Base-by-base conservation (phyloP, 2,888 invertebrate species). In the Acrobasis consociella region DNA sequence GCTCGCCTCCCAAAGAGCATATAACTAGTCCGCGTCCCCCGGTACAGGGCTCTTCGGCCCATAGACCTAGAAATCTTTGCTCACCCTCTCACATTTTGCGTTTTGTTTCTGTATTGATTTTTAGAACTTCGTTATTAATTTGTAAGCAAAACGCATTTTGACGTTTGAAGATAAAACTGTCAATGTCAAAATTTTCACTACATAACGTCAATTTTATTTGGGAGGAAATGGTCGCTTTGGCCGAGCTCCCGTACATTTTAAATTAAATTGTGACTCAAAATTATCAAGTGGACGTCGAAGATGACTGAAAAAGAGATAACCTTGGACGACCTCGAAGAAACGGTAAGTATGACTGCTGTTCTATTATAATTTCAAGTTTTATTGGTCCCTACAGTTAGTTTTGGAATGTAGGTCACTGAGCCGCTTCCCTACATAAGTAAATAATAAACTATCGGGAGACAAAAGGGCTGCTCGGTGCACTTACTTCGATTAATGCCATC, bases 281-380 rank as follows among this genome's bases (percentile, higher is more conserved):
- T 73, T 71, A 62, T 59, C 60, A 73, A 76, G 72, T 78, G 69
- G 64, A 63, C 62, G 31, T 64, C 67, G 66, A 83, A 74, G 37
- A 91, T 91, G 91, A 86, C 85, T 76, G 88, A 89, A 62, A 84
- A 89, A 74, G 84, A 90, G 56, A 80, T 89, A 7, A 85, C 89
- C 8, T 82, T 90, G 73, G 90, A 91, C 67, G 89, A 91, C 60
- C 74, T 91, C 17, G 91, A 91, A 65, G 91, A 90, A 74, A 84
- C 89, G 69, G 91, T 91, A 72, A 84, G 88, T 81, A 64, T 38
- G 37, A 5, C 15, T 10, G 17, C n/a, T 22, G 22, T 3, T 49
- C 9, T 11, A 15, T 61, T 8, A 9, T 31, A 1, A 38, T 38
- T 53, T n/a, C 15, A 49, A n/a, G 16, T 51, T 51, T 16, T 38